Evolutionary conservation across 2,113 vertebrate genomes (phyloP).

Genomic region (Regulus satrapa): DNA sequence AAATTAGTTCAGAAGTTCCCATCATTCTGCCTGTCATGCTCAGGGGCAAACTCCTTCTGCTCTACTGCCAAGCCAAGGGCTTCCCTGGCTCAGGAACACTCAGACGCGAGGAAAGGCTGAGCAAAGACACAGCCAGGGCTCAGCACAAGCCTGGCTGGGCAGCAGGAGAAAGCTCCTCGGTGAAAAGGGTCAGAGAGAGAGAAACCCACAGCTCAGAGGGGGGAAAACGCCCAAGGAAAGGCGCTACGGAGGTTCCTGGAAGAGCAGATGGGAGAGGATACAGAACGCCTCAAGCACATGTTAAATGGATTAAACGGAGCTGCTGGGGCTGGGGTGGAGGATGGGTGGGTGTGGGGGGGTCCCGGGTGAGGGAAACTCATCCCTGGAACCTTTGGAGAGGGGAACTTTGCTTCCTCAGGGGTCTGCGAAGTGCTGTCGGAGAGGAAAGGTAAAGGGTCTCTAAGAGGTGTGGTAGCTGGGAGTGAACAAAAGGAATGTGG

Average conservation of each 20-base stretch:
- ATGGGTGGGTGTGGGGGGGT: not conserved
- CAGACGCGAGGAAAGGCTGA: not conserved
- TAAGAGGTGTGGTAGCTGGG: not conserved
- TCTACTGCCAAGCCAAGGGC: not conserved
- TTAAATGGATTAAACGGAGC: not conserved
- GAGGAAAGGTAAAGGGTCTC: not conserved
- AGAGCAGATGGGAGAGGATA: not conserved
- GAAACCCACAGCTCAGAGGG: not conserved
- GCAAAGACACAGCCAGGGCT: not conserved
- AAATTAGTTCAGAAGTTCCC: constrained; percentile 35
- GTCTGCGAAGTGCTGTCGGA: not conserved
- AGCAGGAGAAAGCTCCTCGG: not conserved
- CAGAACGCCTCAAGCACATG: not conserved
- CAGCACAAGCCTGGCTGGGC: not conserved
- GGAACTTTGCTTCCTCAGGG: not conserved
- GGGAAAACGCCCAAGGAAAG: not conserved
- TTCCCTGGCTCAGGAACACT: not conserved
- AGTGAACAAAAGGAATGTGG: not conserved
- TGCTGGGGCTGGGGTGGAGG: not conserved
- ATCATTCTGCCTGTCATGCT: not conserved
- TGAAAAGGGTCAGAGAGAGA: not conserved
- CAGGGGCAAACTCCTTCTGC: constrained; percentile 2
- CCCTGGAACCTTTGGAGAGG: not conserved
- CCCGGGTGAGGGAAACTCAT: not conserved
- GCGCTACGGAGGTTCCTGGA: not conserved